Evolutionary conservation across 2,797 vertebrate species (phyloP), one percentile per base, ranked within the genome.

Genomic region (Brachyalestes nurse): DNA sequence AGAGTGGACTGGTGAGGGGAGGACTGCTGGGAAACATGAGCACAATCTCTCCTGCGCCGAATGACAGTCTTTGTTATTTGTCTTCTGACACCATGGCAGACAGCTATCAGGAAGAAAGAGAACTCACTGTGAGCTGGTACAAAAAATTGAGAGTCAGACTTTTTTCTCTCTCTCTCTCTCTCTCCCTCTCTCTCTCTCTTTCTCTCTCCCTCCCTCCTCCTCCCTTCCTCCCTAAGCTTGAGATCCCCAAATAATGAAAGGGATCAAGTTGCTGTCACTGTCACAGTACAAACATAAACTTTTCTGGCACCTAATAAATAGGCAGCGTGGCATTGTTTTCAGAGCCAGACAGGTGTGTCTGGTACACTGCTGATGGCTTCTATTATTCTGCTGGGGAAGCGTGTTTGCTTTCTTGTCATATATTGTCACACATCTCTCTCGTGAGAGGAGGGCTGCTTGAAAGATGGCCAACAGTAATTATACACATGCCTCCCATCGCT

Each of bases 261-360:
- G 92, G 94, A 95, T 95, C 94, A 94, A 94, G 94, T 94, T 93
- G 90, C 93, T 94, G 94, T 95, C 94, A 94, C 92, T 94, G 93
- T 95, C 94, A 94, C 89, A 89, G 92, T 93, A 92, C 93, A 95
- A 95, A 95, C 93, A 94, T 94, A 94, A 95, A 94, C 93, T 95
- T 95, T 95, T 94, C 93, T 95, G 93, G 93, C 94, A 95, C 91
- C 93, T 94, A 95, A 95, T 95, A 95, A 95, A 95, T 94, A 95
- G 93, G 93, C 93, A 92, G 90, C 89, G 90, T 93, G 91, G 93
- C 94, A 94, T 95, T 95, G 94, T 95, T 94, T 93, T 95, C 92
- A 91, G 89, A 93, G 92, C 90, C 92, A 94, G 94, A 95, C 94
- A 95, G 93, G 93, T 94, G 93, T 94, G 94, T 93, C 93, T 94